Conservation (phyloP, 23 tunicate species). For the Diplosoma virens region DNA sequence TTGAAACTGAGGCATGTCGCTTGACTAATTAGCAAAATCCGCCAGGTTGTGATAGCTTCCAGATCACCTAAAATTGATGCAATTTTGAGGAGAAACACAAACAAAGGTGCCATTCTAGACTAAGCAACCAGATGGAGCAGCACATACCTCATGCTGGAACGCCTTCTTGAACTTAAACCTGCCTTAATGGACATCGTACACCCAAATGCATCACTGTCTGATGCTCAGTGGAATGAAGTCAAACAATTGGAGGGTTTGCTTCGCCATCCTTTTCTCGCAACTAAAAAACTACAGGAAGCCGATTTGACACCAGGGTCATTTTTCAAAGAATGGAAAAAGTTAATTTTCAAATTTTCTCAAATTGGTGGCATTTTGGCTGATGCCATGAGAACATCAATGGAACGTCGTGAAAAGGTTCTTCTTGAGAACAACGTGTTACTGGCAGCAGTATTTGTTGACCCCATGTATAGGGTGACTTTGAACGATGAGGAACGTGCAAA, state of each 20-base stretch:
- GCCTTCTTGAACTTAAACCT: slow-evolving; percentile 35
- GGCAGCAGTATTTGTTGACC: slow-evolving; percentile 20
- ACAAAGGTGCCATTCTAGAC: slow-evolving; percentile 29
- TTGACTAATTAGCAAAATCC: slow-evolving; percentile 27
- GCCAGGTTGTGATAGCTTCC: slow-evolving; percentile 39
- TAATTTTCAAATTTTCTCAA: slow-evolving; percentile 1
- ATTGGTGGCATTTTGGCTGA: slow-evolving; percentile 10
- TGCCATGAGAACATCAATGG: slow-evolving; percentile 7
- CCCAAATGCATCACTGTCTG: slow-evolving; percentile 27
- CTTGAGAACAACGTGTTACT: neutral
- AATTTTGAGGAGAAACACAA: slow-evolving; percentile 13
- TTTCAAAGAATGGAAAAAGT: slow-evolving; percentile 36
- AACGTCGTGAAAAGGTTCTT: neutral
- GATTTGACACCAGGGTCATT: slow-evolving; percentile 37
- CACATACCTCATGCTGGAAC: slow-evolving; percentile 32
- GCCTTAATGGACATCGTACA: slow-evolving; percentile 34
- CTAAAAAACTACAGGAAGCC: slow-evolving; percentile 25
- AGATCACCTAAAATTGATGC: slow-evolving; percentile 35
- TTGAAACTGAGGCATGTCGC: slow-evolving; percentile 20
- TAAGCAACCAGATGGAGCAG: slow-evolving; percentile 33
- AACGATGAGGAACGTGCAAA: neutral
- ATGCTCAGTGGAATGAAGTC: neutral
- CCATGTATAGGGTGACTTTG: neutral
- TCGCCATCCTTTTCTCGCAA: slow-evolving; percentile 20
- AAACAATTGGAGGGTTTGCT: slow-evolving; percentile 2